These are phyloP conservation scores for Atopsyche davidsoni DNA, from an alignment of 1,140 invertebrate genomes.

Conservation along the genomic window DNA sequence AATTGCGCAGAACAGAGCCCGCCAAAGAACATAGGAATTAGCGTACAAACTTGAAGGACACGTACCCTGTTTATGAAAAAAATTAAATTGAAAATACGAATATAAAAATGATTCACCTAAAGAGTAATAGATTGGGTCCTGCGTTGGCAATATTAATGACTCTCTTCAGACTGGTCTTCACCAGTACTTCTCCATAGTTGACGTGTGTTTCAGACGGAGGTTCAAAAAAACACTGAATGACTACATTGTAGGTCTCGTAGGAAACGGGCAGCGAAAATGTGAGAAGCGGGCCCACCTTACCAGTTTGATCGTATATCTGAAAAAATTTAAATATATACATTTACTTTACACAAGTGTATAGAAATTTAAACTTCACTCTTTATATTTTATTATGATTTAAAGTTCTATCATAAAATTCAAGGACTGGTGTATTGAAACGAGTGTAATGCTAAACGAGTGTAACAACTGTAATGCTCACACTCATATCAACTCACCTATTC, in stretches of 20 bases:
- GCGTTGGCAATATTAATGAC: constrained; percentile 1
- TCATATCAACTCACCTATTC: no score
- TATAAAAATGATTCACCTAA: constrained; percentile 1
- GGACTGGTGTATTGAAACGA: no score
- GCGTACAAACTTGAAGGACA: no score
- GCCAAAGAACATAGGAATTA: no score
- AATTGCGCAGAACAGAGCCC: constrained; percentile 1
- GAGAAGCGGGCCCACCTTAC: background rate
- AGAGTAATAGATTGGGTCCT: constrained; percentile 2
- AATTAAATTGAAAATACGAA: background rate
- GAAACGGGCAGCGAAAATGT: background rate
- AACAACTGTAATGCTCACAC: no score
- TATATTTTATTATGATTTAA: no score
- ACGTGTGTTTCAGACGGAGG: constrained; percentile 6
- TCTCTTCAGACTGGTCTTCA: background rate
- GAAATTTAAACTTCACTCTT: no score
- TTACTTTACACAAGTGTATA: no score
- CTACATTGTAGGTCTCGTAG: constrained; percentile 7
- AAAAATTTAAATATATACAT: no score
- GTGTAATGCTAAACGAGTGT: no score
- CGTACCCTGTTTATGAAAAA: no score
- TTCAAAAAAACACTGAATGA: constrained; percentile 11
- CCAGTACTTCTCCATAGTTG: constrained; percentile 8
- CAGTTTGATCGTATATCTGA: constrained; percentile 1
- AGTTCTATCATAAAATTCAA: no score